Percentiles rank a stretch among this genome's conserved stretches.
Conservation (phyloP, 2,888 invertebrate species). For the Drosophila emarginata region DNA sequence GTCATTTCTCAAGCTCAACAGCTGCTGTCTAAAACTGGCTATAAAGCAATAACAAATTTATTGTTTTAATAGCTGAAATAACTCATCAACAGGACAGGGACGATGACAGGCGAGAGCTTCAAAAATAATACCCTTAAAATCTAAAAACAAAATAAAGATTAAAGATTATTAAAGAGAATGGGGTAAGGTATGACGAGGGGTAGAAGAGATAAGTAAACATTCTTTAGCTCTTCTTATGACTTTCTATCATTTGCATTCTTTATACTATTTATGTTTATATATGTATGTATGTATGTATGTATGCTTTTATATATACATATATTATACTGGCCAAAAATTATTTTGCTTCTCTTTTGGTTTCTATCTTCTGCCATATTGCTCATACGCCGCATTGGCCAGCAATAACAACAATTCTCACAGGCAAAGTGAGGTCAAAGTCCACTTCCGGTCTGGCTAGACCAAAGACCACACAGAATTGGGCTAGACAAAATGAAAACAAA, state of each 20-base stretch:
- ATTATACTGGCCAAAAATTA: background rate
- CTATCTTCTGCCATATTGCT: background rate
- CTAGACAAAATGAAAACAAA: background rate
- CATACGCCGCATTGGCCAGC: constrained; percentile 3
- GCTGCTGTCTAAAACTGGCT: constrained; percentile 14
- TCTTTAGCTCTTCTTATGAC: background rate
- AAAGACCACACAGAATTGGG: background rate
- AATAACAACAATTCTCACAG: background rate
- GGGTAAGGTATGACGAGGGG: background rate
- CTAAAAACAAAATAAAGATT: background rate
- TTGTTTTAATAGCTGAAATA: constrained; percentile 36
- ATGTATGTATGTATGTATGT: background rate
- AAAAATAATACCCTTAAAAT: background rate
- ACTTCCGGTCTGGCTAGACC: constrained; percentile 6
- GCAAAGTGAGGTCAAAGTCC: constrained; percentile 10
- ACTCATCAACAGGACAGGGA: constrained; percentile 11
- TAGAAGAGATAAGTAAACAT: background rate
- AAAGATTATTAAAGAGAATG: too few species aligned
- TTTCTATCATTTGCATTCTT: background rate
- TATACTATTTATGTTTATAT: background rate
- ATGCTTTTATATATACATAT: too few species aligned
- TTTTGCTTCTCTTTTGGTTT: background rate
- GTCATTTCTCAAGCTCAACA: constrained; percentile 26
- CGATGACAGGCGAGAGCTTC: background rate
- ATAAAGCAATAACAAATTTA: background rate